Evolutionary conservation across 2,888 invertebrate genomes (phyloP), one percentile per base, ranked within the genome.

Genomic region (Acronicta leporina): DNA sequence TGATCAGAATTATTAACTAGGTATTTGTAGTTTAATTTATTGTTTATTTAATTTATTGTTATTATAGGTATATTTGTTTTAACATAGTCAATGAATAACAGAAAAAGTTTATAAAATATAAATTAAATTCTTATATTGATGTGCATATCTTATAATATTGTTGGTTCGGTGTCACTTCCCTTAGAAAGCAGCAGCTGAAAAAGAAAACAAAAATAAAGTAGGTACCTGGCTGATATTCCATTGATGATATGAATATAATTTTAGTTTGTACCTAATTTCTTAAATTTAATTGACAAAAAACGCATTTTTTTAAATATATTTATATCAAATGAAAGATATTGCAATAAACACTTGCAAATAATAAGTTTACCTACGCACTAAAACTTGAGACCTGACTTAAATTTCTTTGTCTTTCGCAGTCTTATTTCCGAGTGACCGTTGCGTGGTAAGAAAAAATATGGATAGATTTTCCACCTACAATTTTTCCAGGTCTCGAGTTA

Each of bases 131-230:
- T 77, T 79, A 79, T 57, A 77, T 78, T 81, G 79, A 76, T 83
- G 81, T 83, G 77, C 78, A 83, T 81, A 27, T 81, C 87, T 87
- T 90, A 89, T 76, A 75, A 77, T 87, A 84, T 68, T 78, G 71
- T 82, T 76, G 82, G 73, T 84, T 88, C 88, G 90, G 81, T 87
- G 88, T 74, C 81, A 60, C 83, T 83, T 86, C 86, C 86, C 84
- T 92, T 92, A 94, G 89, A 78, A 94, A 85, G 92, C 94, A 85
- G 94, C 92, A 87, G 94, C 94, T 94, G 94, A 81, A 94, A 94
- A 85, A 82, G 68, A 83, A 85, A 84, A 49, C 16, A 55, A 25
- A 49, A 40, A 43, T 63, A 20, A 52, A 20, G 20, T 20, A 20
- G 20, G 20, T 11, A 57, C 10, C 56, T 50, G 5, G 27, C 25